Evolutionary conservation across 1,140 invertebrate species (phyloP), one percentile per base, ranked within the genome.

Genomic region (Pomacea maculata): DNA sequence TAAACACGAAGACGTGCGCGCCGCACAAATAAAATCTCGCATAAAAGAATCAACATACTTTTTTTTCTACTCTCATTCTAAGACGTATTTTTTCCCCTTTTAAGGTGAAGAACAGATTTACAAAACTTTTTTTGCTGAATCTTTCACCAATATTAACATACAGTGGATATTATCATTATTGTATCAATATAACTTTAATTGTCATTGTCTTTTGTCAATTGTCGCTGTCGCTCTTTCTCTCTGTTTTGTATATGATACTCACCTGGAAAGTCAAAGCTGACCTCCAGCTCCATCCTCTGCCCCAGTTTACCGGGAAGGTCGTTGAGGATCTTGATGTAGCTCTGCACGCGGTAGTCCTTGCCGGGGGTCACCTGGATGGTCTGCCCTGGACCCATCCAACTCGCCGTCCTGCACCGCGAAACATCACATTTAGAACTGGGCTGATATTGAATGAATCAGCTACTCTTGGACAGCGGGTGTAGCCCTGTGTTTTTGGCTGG

Each of bases 241-340:
- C 70, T 6, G 45, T 1, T 12, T 1, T 21, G 19, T 45, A 54
- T 17, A 21, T 54, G 19, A 45, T 17, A 45, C 71, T 73, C 15
- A 80, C 78, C 78, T 19, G 78, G 25, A 55, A 79, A 79, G 0
- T n/a, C 57, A 15, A 79, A 72, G 71, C 68, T 73, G 68, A 72
- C 68, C 71, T 79, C 78, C 25, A 79, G 21, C 52, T 72, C 21
- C 0, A 79, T 2, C 55, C 34, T 72, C n/a, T 79, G 78, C 12
- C 78, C 78, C 25, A 79, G 54, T 68, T 55, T 73, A 55, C 67
- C 78, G 4, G 78, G 78, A 15, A 68, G 52, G 61, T 79, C 78
- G 29, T 72, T 79, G 6, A 79, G 57, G 14, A 79, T 4, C 45
- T 72, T 79, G 21, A 79, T 68, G 64, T 67, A 79, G 71, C 78